phyloP scores from a whole-genome alignment of 2,888 invertebrate genomes.

The Adela reaumurella region DNA sequence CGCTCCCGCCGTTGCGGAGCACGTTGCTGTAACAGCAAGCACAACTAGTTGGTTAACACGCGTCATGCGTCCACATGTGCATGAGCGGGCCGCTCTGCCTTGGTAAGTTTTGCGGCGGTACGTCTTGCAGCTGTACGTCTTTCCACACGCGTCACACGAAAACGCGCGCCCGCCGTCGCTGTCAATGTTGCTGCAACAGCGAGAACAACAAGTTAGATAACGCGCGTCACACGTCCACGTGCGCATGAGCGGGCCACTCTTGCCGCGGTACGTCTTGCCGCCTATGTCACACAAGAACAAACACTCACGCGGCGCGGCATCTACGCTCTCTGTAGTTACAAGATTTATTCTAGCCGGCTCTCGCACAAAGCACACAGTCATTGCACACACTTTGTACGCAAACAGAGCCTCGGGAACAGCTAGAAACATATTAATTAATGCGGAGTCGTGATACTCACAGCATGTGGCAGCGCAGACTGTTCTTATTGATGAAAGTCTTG shows the following conservation, averaged over 20 bases:
- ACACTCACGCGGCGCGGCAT: too few relatives aligned
- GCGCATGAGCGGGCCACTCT: conserved; percentile 21
- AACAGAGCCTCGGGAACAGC: too few relatives aligned
- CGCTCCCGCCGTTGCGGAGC: conserved; percentile 15
- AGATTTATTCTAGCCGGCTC: too few relatives aligned
- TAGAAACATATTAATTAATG: too few relatives aligned
- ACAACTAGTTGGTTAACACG: conserved; percentile 17
- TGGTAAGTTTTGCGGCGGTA: conserved; percentile 1
- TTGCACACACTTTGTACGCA: too few relatives aligned
- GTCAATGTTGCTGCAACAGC: conserved; percentile 22
- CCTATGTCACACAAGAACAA: conserved; percentile 21
- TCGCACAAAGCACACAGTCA: too few relatives aligned
- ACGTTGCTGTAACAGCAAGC: conserved; percentile 20
- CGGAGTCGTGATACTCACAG: conserved; percentile 5
- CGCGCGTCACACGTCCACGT: too few relatives aligned
- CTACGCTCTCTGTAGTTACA: too few relatives aligned
- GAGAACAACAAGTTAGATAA: too few relatives aligned
- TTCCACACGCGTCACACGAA: conserved; percentile 21
- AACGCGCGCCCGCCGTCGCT: conserved; percentile 19
- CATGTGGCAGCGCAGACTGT: conserved; percentile 15
- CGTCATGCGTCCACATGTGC: conserved; percentile 11
- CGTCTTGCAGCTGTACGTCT: conserved; percentile 20
- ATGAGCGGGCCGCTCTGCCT: conserved; percentile 18
- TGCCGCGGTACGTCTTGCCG: conserved; percentile 22
- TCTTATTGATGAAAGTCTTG: conserved; percentile 24